Conservation (phyloP, 2,888 invertebrate genomes). For the Pseudolycoriella hygida region DNA sequence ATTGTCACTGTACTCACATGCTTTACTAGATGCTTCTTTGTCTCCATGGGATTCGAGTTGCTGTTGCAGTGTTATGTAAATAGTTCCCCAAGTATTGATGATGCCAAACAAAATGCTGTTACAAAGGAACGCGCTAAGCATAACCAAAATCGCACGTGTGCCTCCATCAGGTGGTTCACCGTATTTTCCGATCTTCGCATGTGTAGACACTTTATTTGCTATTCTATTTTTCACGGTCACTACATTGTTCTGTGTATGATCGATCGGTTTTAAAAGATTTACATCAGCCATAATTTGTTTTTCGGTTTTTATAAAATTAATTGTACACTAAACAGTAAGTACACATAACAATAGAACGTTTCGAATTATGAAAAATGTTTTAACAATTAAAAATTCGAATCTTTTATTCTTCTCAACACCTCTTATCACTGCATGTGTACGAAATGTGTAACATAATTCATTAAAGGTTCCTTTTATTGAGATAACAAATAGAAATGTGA, state of each 20-base stretch:
- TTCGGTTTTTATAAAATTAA: too few relatives aligned
- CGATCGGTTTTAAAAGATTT: neutral
- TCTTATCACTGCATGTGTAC: too few relatives aligned
- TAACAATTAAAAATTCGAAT: too few relatives aligned
- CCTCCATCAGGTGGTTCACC: constrained; percentile 55
- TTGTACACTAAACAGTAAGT: too few relatives aligned
- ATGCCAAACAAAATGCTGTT: constrained; percentile 83
- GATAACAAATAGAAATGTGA: too few relatives aligned
- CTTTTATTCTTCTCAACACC: too few relatives aligned
- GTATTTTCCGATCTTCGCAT: too few relatives aligned
- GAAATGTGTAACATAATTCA: too few relatives aligned
- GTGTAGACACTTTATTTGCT: too few relatives aligned
- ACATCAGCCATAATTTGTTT: neutral
- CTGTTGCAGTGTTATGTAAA: constrained; percentile 50
- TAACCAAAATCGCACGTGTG: constrained; percentile 58
- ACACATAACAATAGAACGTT: too few relatives aligned
- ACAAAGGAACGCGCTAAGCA: constrained; percentile 70
- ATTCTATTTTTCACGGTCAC: neutral
- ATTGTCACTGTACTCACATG: constrained; percentile 44
- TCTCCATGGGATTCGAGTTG: constrained; percentile 44
- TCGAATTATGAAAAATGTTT: too few relatives aligned
- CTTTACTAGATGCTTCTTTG: constrained; percentile 57
- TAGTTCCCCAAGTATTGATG: constrained; percentile 74
- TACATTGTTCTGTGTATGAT: neutral
- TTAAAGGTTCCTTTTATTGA: too few relatives aligned